Percentiles rank a stretch among this genome's conserved stretches.
These are phyloP conservation scores for Pachyuromys duprasi DNA, from an alignment of 2,797 vertebrate species.

Conservation along the genomic window DNA sequence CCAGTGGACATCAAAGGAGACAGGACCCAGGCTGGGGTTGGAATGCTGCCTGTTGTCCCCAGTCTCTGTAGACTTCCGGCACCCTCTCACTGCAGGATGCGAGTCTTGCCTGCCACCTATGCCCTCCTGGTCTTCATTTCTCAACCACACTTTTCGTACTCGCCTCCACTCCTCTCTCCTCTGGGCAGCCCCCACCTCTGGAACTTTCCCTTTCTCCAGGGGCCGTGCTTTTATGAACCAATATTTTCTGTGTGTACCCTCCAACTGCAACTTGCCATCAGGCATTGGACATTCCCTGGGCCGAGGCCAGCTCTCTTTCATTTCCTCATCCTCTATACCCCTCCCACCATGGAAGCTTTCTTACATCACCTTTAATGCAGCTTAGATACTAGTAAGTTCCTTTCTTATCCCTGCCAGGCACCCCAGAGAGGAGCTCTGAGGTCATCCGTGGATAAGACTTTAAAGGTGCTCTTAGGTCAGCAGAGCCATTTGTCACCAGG, in stretches of 20 bases:
- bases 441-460: constrained; percentile 3
- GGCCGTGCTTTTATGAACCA: background rate
- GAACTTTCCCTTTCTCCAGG: background rate
- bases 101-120: background rate
- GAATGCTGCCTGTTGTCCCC: background rate
- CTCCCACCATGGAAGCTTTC: background rate
- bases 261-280: background rate
- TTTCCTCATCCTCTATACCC: background rate
- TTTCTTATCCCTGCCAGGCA: background rate
- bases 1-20: background rate
- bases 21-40: background rate
- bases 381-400: background rate
- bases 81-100: no score
- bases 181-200: background rate
- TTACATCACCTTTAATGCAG: background rate
- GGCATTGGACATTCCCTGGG: background rate
- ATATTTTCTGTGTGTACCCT: background rate
- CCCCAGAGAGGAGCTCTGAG: constrained; percentile 4
- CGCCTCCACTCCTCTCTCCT: background rate
- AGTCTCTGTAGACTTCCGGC: background rate
- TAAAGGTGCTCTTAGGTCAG: constrained; percentile 26
- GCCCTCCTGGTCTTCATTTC: background rate
- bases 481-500: constrained; percentile 19
- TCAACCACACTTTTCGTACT: background rate
- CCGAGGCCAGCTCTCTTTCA: background rate